These are phyloP conservation scores for Pentamera pediparva DNA, from an alignment of 53 echinoderm and acorn worm species.

Conservation along the genomic window DNA sequence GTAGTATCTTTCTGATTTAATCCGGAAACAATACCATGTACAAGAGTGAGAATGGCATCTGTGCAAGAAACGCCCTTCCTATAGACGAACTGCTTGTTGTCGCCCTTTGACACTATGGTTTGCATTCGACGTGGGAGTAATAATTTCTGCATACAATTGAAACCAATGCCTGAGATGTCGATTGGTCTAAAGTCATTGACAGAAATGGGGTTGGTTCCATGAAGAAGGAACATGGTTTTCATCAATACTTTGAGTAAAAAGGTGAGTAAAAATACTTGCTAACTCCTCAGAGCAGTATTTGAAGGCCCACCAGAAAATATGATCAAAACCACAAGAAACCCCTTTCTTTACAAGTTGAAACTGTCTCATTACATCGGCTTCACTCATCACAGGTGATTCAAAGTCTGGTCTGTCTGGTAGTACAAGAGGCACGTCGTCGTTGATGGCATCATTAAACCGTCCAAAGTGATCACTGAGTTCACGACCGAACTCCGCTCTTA, in stretches of 20 bases:
- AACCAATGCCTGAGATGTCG: constrained; percentile 12
- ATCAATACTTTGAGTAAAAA: neutral
- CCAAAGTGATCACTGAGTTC: constrained; percentile 1
- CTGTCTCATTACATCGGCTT: neutral
- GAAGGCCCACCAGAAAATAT: neutral
- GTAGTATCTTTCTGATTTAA: neutral
- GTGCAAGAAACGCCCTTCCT: constrained; percentile 3
- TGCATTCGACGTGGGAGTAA: constrained; percentile 11
- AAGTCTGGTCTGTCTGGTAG: neutral
- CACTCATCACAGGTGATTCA: neutral
- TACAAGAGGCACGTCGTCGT: neutral
- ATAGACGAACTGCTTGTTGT: constrained; percentile 1
- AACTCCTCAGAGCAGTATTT: neutral
- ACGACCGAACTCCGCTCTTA: neutral
- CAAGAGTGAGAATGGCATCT: constrained; percentile 4
- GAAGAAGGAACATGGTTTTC: neutral
- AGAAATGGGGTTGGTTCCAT: constrained; percentile 6
- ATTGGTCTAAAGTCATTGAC: constrained; percentile 5
- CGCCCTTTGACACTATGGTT: neutral
- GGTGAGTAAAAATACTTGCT: neutral
- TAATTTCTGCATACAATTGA: neutral
- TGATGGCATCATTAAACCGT: neutral
- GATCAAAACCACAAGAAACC: neutral
- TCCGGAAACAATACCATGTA: neutral
- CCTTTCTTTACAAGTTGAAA: neutral